phyloP scores from a whole-genome alignment of 1,140 invertebrate genomes.

The Macrobrachium rosenbergii region DNA sequence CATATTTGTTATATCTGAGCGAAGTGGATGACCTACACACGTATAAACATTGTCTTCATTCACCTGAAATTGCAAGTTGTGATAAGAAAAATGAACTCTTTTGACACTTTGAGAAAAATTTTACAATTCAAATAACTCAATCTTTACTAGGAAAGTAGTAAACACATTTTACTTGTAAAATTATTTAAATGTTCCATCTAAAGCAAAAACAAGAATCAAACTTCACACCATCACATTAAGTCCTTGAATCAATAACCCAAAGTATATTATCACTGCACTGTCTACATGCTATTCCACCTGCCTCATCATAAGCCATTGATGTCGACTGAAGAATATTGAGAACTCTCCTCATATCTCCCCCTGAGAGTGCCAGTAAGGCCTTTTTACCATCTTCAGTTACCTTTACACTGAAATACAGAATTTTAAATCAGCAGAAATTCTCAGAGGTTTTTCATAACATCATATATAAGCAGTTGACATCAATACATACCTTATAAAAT shows the following conservation, averaged over 20 bases:
- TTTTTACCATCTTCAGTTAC: slow-evolving; percentile 92
- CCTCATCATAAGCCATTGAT: slow-evolving; percentile 78
- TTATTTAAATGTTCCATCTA: too few species aligned
- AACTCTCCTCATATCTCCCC: slow-evolving; percentile 98
- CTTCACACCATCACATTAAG: too few species aligned
- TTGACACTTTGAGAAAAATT: too few species aligned
- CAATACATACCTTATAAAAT: too few species aligned
- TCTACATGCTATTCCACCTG: slow-evolving; percentile 37
- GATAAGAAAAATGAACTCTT: not conserved
- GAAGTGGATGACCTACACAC: slow-evolving; percentile 95
- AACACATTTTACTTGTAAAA: too few species aligned
- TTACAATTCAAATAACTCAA: too few species aligned
- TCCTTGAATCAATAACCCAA: too few species aligned
- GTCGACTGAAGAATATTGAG: slow-evolving; percentile 97
- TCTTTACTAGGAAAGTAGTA: too few species aligned
- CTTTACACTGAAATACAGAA: slow-evolving; percentile 77
- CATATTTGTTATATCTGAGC: slow-evolving; percentile 90
- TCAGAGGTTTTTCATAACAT: not conserved
- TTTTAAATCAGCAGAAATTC: not conserved
- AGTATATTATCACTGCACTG: too few species aligned
- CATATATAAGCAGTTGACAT: not conserved
- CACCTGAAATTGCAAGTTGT: slow-evolving; percentile 33
- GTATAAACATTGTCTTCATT: slow-evolving; percentile 94
- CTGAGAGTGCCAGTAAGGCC: slow-evolving; percentile 89
- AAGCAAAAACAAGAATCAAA: too few species aligned